phyloP scores from a whole-genome alignment of 2,797 vertebrate genomes.

The Sus cebifrons region DNA sequence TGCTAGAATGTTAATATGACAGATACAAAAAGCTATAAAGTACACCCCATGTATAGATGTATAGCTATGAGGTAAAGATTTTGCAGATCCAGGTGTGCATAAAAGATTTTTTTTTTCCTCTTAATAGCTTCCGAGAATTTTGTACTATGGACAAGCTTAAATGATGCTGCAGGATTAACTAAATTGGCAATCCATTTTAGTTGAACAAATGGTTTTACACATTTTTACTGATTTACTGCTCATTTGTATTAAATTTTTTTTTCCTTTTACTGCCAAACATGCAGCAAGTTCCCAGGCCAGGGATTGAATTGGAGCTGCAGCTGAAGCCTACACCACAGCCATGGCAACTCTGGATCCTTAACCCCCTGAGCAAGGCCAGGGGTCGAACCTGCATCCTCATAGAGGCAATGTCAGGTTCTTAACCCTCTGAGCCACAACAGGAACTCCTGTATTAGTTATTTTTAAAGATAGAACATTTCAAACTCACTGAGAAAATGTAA shows the following conservation, averaged over 20 bases:
- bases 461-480: neutral
- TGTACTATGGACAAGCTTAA: neutral
- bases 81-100: neutral
- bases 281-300: no score
- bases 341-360: no score
- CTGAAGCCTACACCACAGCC: no score
- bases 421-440: no score
- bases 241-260: slow-evolving; percentile 50
- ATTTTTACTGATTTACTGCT: slow-evolving; percentile 47
- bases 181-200: neutral
- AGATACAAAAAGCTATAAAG: neutral
- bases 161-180: neutral
- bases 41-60: neutral
- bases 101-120: neutral
- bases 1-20: neutral
- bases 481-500: neutral
- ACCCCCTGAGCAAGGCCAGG: no score
- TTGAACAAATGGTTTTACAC: slow-evolving; percentile 28
- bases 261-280: no score
- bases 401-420: no score
- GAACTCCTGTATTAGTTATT: neutral
- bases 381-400: no score
- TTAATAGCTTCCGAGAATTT: neutral
- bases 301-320: no score
- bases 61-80: neutral